Base-by-base conservation (phyloP, 2,113 vertebrate genomes). In the Hipposideros armiger region DNA sequence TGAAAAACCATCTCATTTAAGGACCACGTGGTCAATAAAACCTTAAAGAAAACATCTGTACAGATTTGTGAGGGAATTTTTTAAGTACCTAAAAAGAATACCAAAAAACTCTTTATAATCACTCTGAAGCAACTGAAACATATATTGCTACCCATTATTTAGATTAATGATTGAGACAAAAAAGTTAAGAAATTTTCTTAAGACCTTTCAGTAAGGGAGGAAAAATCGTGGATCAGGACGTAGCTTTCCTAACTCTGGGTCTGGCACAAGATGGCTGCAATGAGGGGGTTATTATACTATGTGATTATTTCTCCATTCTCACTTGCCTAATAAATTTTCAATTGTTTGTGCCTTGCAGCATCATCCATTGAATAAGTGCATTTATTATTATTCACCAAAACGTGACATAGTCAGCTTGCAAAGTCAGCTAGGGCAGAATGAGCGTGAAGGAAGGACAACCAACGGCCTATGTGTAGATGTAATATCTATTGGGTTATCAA, bases 401-500 rank as follows among this genome's bases (percentile, higher is more conserved):
- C 74, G 67, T 56, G 91, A 66, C 97, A 96, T 94, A 87, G 47
- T 50, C 47, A 50, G 10, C 11, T 50, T 94, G 93, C 93, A 50
- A 45, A 93, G 94, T 93, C 95, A 95, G 82, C 40, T 40, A 93
- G 77, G 82, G 73, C 93, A 76, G 69, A 94, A 91, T 82, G 1
- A 91, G 98, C 87, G 13, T 97, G 96, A 97, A 97, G 93, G 91
- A 97, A 96, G 97, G 98, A 94, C 97, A 95, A 87, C 45, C 90
- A 80, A 92, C 95, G 96, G 94, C 98, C 90, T 94, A 83, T 85
- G 96, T 97, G 96, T 97, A 98, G 98, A 97, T 93, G 96, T 93
- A 97, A 56, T 70, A 73, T 96, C 97, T 96, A 93, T 36, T 36
- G 36, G 36, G 36, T 36, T 36, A 36, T 36, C 36, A 36, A 36